Evolutionary conservation across 2,113 vertebrate genomes (phyloP).

Genomic region (Corydoras sp.): DNA sequence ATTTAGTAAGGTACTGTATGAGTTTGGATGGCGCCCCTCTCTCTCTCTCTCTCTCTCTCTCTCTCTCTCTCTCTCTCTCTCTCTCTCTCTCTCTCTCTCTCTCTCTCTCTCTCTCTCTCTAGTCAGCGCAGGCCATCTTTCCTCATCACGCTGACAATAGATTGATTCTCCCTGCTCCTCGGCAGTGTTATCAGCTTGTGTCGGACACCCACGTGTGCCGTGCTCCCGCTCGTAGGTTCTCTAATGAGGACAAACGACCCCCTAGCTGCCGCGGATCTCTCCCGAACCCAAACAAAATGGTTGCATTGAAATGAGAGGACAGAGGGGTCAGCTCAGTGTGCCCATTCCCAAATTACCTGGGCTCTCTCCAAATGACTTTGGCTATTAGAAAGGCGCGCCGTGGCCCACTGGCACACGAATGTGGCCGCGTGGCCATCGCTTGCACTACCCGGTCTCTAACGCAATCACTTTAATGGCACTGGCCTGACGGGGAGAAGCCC

Average conservation of each 20-base stretch:
- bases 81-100: background rate
- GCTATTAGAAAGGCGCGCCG: constrained; percentile 73
- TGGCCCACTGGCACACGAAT: constrained; percentile 65
- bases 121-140: constrained; percentile 52
- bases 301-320: constrained; percentile 67
- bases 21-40: background rate
- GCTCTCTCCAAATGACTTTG: constrained; percentile 65
- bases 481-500: constrained; percentile 38
- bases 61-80: background rate
- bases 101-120: background rate
- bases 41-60: background rate
- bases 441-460: constrained; percentile 58
- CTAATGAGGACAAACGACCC: constrained; percentile 94
- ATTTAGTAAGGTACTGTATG: background rate
- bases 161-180: constrained; percentile 71
- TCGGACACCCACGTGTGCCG: constrained; percentile 74
- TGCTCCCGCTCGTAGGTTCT: constrained; percentile 76
- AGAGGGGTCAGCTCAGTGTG: constrained; percentile 65
- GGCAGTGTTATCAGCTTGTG: constrained; percentile 74
- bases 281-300: constrained; percentile 64
- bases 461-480: constrained; percentile 63
- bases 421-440: constrained; percentile 57
- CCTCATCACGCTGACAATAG: constrained; percentile 66
- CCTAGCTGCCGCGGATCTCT: constrained; percentile 78
- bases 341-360: constrained; percentile 80